These are phyloP conservation scores for Calameuta pallipes DNA, from an alignment of 2,888 invertebrate species.

Conservation along the genomic window DNA sequence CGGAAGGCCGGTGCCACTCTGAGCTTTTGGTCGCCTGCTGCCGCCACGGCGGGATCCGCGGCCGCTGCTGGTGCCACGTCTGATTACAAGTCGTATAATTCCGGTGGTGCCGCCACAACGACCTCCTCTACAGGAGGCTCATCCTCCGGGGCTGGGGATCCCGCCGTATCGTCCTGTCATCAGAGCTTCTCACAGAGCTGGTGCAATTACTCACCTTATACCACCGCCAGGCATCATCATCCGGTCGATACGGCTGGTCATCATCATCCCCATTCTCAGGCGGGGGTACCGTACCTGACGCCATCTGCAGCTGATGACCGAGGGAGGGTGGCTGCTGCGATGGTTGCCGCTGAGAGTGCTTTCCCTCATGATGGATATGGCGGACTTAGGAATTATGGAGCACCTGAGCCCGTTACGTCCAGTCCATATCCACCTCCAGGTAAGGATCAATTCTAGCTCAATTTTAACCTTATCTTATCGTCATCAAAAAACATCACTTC, in stretches of 20 bases:
- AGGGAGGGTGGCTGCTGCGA: conserved; percentile 72
- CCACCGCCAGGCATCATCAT: conserved; percentile 71
- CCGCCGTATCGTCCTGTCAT: conserved; percentile 73
- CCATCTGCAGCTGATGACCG: conserved; percentile 75
- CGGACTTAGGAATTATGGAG: conserved; percentile 79
- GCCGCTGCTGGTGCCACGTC: conserved; percentile 68
- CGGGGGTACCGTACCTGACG: conserved; percentile 75
- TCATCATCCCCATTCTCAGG: conserved; percentile 71
- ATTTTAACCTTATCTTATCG: background rate
- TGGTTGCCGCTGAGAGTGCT: conserved; percentile 71
- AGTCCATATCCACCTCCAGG: conserved; percentile 85
- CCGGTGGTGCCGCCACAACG: conserved; percentile 75
- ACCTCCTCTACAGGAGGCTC: conserved; percentile 72
- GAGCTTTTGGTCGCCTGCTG: conserved; percentile 78
- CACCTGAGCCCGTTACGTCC: conserved; percentile 78
- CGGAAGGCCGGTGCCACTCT: conserved; percentile 69
- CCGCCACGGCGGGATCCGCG: conserved; percentile 64
- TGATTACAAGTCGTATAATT: conserved; percentile 68
- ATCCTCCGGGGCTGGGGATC: conserved; percentile 67
- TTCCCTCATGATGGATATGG: conserved; percentile 80
- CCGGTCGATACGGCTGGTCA: conserved; percentile 66
- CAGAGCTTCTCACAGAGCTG: conserved; percentile 79
- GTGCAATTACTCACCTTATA: conserved; percentile 78
- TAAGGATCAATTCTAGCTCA: conserved; percentile 67
- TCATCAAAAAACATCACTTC: background rate